Conservation (phyloP, 1,140 invertebrate species). For the Bradynema listronoti region DNA sequence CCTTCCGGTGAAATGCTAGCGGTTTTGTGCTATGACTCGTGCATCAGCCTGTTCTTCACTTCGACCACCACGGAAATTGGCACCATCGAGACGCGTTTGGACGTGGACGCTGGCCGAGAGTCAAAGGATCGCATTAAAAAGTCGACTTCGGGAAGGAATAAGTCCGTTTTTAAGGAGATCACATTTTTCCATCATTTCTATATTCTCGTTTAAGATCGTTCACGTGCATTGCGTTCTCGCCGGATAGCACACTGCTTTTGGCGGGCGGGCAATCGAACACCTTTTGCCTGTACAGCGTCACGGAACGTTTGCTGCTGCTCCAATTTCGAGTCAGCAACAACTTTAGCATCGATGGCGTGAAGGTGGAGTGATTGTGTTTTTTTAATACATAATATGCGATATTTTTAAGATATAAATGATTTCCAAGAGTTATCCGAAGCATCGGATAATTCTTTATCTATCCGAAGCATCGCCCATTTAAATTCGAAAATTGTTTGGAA, state of each 20-base stretch:
- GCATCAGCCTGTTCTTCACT: slow-evolving; percentile 31
- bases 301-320: slow-evolving; percentile 23
- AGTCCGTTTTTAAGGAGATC: slow-evolving; percentile 18
- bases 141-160: slow-evolving; percentile 34
- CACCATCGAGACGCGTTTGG: slow-evolving; percentile 38
- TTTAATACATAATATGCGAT: too few relatives aligned
- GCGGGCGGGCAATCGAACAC: slow-evolving; percentile 43
- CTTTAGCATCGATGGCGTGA: slow-evolving; percentile 36
- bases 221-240: slow-evolving; percentile 42
- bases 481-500: too few relatives aligned
- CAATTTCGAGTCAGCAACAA: slow-evolving; percentile 32
- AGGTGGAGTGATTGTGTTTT: slow-evolving; percentile 23
- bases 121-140: slow-evolving; percentile 34
- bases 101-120: slow-evolving; percentile 33
- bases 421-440: too few relatives aligned
- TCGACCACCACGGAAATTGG: slow-evolving; percentile 28
- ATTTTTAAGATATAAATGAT: too few relatives aligned
- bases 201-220: slow-evolving; percentile 28
- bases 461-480: too few relatives aligned
- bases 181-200: neutral
- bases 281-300: slow-evolving; percentile 41
- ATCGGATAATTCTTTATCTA: too few relatives aligned
- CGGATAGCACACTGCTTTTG: slow-evolving; percentile 26
- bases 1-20: slow-evolving; percentile 36
- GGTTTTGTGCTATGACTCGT: slow-evolving; percentile 41